Evolutionary conservation across 2,888 invertebrate genomes (phyloP), one percentile per base, ranked within the genome.

Genomic region (Aphelenchoides bicaudatus): DNA sequence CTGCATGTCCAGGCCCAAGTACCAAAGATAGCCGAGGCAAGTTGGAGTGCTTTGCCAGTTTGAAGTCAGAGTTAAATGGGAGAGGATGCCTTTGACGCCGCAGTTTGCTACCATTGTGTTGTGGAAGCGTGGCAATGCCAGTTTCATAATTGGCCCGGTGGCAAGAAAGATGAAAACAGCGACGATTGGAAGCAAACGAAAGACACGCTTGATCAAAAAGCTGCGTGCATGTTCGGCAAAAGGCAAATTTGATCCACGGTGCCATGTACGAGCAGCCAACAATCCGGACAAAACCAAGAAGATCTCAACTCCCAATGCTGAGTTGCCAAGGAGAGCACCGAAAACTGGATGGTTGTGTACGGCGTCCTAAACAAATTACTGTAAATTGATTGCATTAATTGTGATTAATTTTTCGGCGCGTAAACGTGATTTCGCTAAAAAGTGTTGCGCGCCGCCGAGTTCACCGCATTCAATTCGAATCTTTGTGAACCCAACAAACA

Each of bases 21-120:
- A 76, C 76, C 76, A 76, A 6, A 76, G 60, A 39, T 76, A 76
- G 16, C 75, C 75, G 56, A 76, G 65, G 58, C 76, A 76, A 3
- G 75, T 76, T 16, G 75, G 75, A 2, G 71, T 69, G 16, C 63
- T 61, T 46, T 70, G 70, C 70, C 69, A 73, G 60, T 76, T 76
- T 28, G 66, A 65, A 21, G 69, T 63, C 62, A 76, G 73, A 13
- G 68, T 67, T 31, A 73, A 59, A 47, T 75, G 74, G 5, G 68
- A 58, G 13, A 68, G 48, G 30, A 76, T 55, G 3, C 71, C 72
- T 34, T 47, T 50, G 21, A 64, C 58, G 10, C 72, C 72, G 59
- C 76, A 76, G 1, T 64, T 62, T 2, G 71, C 67, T 37, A 72
- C 66, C 74, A 76, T 76, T 13, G 76, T 68, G 5, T 62, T 55